Base-by-base conservation (phyloP, 1,140 invertebrate genomes). In the Drosophila melanica region DNA sequence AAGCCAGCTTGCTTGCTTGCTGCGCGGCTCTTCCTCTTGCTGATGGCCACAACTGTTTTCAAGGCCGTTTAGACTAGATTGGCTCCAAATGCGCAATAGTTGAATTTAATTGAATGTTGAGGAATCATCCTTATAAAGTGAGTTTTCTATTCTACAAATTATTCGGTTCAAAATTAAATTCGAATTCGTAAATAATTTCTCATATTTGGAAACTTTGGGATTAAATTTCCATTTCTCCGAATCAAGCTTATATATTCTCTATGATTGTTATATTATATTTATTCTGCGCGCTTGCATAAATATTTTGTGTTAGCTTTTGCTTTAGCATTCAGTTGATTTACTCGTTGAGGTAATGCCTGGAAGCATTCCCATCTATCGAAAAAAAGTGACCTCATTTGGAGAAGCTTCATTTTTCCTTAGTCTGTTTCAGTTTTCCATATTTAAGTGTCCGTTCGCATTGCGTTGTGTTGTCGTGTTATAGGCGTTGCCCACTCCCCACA, bases 401-500 rank as follows among this genome's bases (percentile, higher is more conserved):
- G 68, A 71, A 77, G 50, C 81, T 69, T 45, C 42, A 51, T 68
- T 77, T 53, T 60, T 7, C 18, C 48, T 11, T 23, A 16, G 41
- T 79, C 45, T 39, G 57, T 60, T 81, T 66, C 58, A 80, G 62
- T 79, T 72, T 86, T 55, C 79, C 84, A 74, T 81, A 87, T 75
- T 87, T 79, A 87, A 87, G 82, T 87, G 82, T 87, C 84, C 79
- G 69, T 79, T 84, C 62, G 58, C 70, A 81, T 86, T 87, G 81
- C 78, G 74, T 77, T 64, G 71, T 63, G 71, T 63, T 69, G 59
- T 68, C 67, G 68, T 71, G 71, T 67, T 48, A 51, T 63, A 30
- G 66, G 59, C 37, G 39, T 44, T 30, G 75, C 45, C 62, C 33
- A 55, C 44, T 59, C 58, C 64, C 48, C 45, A 66, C 53, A 75